Conservation (phyloP, 2,888 invertebrate genomes). For the Epirrhoe tristata region DNA sequence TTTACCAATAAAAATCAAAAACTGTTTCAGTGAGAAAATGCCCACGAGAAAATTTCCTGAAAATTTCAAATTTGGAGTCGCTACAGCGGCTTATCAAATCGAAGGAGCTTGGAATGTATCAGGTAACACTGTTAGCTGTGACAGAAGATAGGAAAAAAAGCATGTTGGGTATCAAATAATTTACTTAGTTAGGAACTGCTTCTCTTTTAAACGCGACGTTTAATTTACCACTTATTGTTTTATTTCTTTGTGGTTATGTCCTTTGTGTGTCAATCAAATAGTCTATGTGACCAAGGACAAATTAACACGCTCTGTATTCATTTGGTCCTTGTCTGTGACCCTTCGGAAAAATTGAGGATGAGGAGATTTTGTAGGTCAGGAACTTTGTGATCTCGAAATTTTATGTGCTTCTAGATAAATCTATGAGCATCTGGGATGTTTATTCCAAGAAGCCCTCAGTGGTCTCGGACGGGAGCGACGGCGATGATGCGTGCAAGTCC, state of each 20-base stretch:
- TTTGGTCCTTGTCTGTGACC: too few species aligned
- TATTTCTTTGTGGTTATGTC: too few species aligned
- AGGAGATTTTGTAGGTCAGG: too few species aligned
- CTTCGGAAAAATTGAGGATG: too few species aligned
- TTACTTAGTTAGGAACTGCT: too few species aligned
- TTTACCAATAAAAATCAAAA: neutral
- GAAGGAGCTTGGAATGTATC: conserved; percentile 66
- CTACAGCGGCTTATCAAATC: conserved; percentile 66
- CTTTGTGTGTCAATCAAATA: too few species aligned
- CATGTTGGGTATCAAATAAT: too few species aligned
- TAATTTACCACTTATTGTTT: too few species aligned
- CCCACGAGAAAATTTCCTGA: conserved; percentile 59
- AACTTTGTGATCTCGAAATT: neutral
- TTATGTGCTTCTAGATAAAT: conserved; percentile 69
- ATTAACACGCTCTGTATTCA: too few species aligned
- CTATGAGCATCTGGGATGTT: conserved; percentile 87
- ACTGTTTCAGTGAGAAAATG: conserved; percentile 12
- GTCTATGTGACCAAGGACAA: too few species aligned
- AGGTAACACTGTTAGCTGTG: conserved; percentile 46
- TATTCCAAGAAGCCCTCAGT: conserved; percentile 77
- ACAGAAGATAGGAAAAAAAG: too few species aligned
- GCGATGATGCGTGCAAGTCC: conserved; percentile 86
- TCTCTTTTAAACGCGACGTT: too few species aligned
- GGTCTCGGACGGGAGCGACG: conserved; percentile 82
- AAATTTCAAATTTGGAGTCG: conserved; percentile 58